These are phyloP conservation scores for Escarpia spicata DNA, from an alignment of 2,888 invertebrate species.

Conservation along the genomic window DNA sequence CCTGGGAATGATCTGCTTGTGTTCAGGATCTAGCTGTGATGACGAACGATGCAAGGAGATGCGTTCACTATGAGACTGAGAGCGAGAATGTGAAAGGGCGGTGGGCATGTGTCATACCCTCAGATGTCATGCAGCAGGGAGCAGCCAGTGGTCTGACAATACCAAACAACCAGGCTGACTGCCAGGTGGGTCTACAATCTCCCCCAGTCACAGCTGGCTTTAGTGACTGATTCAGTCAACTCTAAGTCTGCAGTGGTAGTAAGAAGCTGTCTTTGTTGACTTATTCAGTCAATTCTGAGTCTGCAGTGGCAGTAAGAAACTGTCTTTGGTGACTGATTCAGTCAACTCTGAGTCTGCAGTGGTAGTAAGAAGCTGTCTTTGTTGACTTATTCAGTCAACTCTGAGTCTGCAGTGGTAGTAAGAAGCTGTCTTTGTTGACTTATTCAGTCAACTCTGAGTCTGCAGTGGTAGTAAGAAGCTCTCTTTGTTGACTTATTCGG, in stretches of 20 bases:
- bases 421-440: too few species aligned
- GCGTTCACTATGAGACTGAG: constrained; percentile 56
- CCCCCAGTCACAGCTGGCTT: not conserved
- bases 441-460: too few species aligned
- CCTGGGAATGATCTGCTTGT: not conserved
- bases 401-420: too few species aligned
- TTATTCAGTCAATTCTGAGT: too few species aligned
- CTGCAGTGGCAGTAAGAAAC: too few species aligned
- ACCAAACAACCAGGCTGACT: constrained; percentile 55
- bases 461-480: too few species aligned
- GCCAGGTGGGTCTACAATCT: constrained; percentile 53
- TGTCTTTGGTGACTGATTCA: too few species aligned
- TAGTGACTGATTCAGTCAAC: not conserved
- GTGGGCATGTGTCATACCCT: constrained; percentile 56
- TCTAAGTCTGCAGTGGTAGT: not conserved
- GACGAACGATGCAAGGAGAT: constrained; percentile 58
- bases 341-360: too few species aligned
- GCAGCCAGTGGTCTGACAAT: constrained; percentile 48
- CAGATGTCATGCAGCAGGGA: constrained; percentile 37
- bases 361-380: too few species aligned
- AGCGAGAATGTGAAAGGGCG: constrained; percentile 62
- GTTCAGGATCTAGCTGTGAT: constrained; percentile 60
- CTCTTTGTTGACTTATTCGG: too few species aligned
- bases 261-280: too few species aligned
- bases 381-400: too few species aligned